Percentiles rank a stretch among this genome's conserved stretches.
Evolutionary conservation across 2,888 invertebrate genomes (phyloP).

Genomic region (Masnerella sp.): DNA sequence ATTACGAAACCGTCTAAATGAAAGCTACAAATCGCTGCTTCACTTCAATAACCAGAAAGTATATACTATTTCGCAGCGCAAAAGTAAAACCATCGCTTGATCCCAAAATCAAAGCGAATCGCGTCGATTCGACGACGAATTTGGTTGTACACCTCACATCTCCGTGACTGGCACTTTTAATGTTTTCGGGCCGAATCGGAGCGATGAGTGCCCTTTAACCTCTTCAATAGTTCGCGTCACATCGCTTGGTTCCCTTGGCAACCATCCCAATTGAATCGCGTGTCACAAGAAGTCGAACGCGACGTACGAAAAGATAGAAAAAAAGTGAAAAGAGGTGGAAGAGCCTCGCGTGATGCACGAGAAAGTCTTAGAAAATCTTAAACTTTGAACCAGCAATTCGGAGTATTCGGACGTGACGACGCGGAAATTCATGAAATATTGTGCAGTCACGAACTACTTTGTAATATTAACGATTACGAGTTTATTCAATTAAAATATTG

Average conservation of each 20-base stretch:
- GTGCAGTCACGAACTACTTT: no score
- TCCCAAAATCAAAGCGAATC: constrained; percentile 59
- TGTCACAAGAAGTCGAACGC: constrained; percentile 70
- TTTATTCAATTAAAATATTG: no score
- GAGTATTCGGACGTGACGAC: constrained; percentile 64
- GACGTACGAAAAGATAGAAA: constrained; percentile 58
- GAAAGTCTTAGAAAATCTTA: constrained; percentile 71
- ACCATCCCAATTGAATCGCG: constrained; percentile 74
- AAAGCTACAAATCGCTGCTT: not conserved
- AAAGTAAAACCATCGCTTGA: constrained; percentile 44
- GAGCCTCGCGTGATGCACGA: constrained; percentile 59
- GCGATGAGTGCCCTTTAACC: constrained; percentile 73
- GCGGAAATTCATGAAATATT: no score
- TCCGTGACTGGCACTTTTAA: constrained; percentile 60
- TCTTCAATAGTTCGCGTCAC: constrained; percentile 75
- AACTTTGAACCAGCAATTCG: constrained; percentile 75
- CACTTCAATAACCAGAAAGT: constrained; percentile 22
- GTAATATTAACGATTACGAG: no score
- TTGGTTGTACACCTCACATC: constrained; percentile 50
- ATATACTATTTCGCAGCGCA: constrained; percentile 13
- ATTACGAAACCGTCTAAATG: constrained; percentile 3
- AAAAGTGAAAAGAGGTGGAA: constrained; percentile 42
- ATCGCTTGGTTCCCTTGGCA: constrained; percentile 75
- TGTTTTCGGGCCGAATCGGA: constrained; percentile 64
- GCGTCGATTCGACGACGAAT: constrained; percentile 47